Conservation (phyloP, 2,888 invertebrate species). For the Epirrhoe tristata region DNA sequence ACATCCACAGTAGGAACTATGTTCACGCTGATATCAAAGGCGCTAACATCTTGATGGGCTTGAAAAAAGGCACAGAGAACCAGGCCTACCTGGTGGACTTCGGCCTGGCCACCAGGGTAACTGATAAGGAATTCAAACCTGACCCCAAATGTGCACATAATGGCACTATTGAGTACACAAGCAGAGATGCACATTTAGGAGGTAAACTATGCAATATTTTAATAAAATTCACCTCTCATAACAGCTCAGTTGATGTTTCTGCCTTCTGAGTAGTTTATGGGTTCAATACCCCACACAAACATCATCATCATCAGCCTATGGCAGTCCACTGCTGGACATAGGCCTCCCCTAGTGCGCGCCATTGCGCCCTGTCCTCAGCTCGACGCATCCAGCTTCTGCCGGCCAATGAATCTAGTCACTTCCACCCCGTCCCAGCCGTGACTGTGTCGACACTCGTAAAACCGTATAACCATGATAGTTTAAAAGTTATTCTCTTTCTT, state of each 20-base stretch:
- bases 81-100: conserved; percentile 96
- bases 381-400: too few relatives aligned
- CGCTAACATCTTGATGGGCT: conserved; percentile 94
- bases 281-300: too few relatives aligned
- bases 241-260: too few relatives aligned
- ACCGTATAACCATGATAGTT: background rate
- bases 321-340: too few relatives aligned
- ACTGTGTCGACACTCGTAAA: too few relatives aligned
- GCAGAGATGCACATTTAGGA: conserved; percentile 97
- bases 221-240: too few relatives aligned
- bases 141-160: conserved; percentile 97
- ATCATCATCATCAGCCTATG: too few relatives aligned
- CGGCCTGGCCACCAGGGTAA: conserved; percentile 93
- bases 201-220: conserved; percentile 70
- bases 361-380: too few relatives aligned
- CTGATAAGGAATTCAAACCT: conserved; percentile 92
- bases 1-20: conserved; percentile 95
- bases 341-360: too few relatives aligned
- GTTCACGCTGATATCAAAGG: conserved; percentile 99
- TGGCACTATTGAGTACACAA: conserved; percentile 98
- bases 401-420: too few relatives aligned
- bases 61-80: conserved; percentile 86
- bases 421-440: too few relatives aligned
- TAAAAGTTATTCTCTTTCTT: conserved; percentile 6
- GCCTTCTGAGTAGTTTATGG: too few relatives aligned